These are phyloP conservation scores for Sparidentex hasta DNA, from an alignment of 2,797 vertebrate genomes.

Conservation along the genomic window DNA sequence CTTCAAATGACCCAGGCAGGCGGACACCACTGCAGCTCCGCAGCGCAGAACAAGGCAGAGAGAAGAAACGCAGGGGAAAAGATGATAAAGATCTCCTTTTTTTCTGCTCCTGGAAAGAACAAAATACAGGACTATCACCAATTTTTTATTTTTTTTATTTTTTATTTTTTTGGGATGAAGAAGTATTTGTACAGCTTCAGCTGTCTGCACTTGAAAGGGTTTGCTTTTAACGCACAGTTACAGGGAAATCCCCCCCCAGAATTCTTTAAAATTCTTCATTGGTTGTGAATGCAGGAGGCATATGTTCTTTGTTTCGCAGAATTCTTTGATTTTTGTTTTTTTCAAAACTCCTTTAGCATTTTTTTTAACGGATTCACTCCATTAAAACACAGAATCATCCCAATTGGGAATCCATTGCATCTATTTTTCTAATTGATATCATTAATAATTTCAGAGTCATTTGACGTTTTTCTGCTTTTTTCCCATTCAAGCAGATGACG, in stretches of 20 bases:
- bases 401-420: no score
- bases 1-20: slow-evolving; percentile 99
- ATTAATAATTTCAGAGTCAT: no score
- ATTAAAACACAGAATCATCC: no score
- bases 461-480: no score
- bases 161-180: background rate
- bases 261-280: no score
- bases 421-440: no score
- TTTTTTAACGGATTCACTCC: no score
- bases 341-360: no score
- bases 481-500: no score
- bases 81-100: slow-evolving; percentile 3
- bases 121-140: slow-evolving; percentile 7
- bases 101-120: slow-evolving; percentile 26
- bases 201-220: background rate
- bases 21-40: slow-evolving; percentile 92
- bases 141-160: background rate
- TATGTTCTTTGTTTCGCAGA: no score
- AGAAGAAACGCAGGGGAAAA: slow-evolving; percentile 63
- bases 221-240: slow-evolving; percentile 20
- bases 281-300: no score
- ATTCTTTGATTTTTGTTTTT: no score
- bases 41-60: slow-evolving; percentile 72
- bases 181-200: background rate
- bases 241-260: background rate